Base-by-base conservation (phyloP, 2,113 vertebrate genomes). In the Xiphorhynchus elegans region DNA sequence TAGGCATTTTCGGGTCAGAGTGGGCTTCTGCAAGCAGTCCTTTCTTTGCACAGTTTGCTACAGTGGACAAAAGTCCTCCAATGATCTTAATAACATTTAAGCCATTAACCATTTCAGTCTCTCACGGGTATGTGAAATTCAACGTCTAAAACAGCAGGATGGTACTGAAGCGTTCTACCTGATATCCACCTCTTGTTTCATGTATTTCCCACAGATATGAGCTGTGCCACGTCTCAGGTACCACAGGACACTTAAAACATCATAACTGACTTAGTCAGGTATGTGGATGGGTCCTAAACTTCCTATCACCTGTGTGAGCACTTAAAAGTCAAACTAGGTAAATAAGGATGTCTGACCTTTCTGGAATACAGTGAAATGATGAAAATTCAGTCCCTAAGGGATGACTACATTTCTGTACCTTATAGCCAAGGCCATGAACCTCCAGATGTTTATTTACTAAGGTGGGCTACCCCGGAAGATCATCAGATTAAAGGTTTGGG, bases 131-230 rank as follows among this genome's bases (percentile, higher is more conserved):
- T n/a, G 33, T 74, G 69, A 69, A 42, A 24, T 26, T 72, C 39
- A 13, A 4, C 2, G 1, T 44, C 44, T 56, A 52, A 91, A 91
- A 39, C 37, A 12, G 4, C 29, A 75, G 18, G 9, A 50, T 33
- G 10, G 6, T 70, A 50, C 7, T 4, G 15, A 56, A 8, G 11
- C 2, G 0, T 42, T 23, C 35, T 37, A 58, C 4, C 18, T 67
- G 59, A 14, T 40, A 53, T 21, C 13, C 35, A 63, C 23, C 33
- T 79, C 62, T 46, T 33, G 9, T 73, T 91, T 80, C 47, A 25
- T 19, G 3, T 7, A 11, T 21, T 12, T 76, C 24, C 18, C 62
- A 39, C n/a, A 85, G 20, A 26, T 26, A 52, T 17, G 19, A 87
- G 10, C 17, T 62, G 6, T 62, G 17, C 24, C 12, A 47, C 18